Conservation (phyloP, 2,797 vertebrate genomes). For the Odontamblyopus rebecca region DNA sequence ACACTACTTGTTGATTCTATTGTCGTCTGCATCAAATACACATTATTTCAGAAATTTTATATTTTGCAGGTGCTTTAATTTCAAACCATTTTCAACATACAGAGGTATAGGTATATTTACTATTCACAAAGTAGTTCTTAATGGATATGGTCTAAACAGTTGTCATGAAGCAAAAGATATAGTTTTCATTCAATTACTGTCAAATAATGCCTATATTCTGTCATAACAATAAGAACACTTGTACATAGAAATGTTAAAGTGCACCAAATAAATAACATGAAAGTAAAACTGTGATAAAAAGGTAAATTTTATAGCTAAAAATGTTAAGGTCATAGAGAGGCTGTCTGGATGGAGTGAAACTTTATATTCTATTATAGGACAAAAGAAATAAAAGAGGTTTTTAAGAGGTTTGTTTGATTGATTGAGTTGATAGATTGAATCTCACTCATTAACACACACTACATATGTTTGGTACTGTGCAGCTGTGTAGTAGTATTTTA, state of each 20-base stretch:
- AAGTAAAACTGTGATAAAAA: not conserved
- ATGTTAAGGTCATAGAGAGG: not conserved
- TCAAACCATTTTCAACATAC: constrained; percentile 18
- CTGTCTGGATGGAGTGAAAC: not conserved
- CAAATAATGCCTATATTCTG: not conserved
- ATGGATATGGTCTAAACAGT: not conserved
- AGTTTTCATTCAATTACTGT: not conserved
- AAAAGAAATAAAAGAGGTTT: not conserved
- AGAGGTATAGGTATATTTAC: not conserved
- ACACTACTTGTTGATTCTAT: constrained; percentile 63
- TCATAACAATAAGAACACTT: not conserved
- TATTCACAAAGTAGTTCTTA: constrained; percentile 5
- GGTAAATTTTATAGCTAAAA: no score
- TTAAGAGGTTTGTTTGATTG: not conserved
- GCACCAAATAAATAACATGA: not conserved
- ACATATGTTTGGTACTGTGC: no score
- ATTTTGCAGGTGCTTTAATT: constrained; percentile 19
- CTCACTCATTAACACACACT: no score
- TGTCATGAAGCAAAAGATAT: not conserved
- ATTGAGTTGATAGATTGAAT: not conserved
- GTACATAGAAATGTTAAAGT: not conserved
- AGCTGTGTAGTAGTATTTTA: not conserved
- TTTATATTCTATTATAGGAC: not conserved
- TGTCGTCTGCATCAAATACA: constrained; percentile 35
- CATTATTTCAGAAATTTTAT: constrained; percentile 23